A percentile compares a stretch with the other conserved stretches of the same genome.
phyloP scores from a whole-genome alignment of 2,113 vertebrate species.

The Elephas maximus region DNA sequence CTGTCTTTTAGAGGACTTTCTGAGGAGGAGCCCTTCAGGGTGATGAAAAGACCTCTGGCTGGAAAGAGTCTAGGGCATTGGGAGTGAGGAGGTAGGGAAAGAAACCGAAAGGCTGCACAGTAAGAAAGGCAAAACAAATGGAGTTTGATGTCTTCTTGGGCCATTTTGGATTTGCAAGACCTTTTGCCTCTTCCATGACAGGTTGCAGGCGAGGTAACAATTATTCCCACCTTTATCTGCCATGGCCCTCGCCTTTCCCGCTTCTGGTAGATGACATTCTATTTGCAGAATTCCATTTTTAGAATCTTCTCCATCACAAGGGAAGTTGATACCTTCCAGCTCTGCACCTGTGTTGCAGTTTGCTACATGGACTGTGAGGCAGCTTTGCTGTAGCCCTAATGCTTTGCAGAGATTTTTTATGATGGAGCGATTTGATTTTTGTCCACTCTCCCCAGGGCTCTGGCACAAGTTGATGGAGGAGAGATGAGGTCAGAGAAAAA shows the following conservation, averaged over 20 bases:
- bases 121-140: not conserved
- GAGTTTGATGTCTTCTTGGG: not conserved
- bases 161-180: not conserved
- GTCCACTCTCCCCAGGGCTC: not conserved
- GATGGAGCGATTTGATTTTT: conserved; percentile 38
- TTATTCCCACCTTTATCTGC: not conserved
- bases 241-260: not conserved
- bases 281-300: not conserved
- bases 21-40: not conserved
- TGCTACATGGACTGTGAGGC: not conserved
- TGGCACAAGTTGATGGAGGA: not conserved
- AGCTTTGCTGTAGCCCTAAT: not conserved
- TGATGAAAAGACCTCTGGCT: not conserved
- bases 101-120: not conserved
- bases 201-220: not conserved
- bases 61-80: not conserved
- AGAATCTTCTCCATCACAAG: not conserved
- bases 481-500: conserved; percentile 40
- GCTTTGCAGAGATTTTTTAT: not conserved
- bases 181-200: not conserved
- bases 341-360: not conserved
- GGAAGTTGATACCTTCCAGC: not conserved
- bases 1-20: not conserved
- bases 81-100: not conserved
- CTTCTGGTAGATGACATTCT: not conserved